These are phyloP conservation scores for Andrena bicolor DNA, from an alignment of 2,888 invertebrate genomes.

Conservation along the genomic window DNA sequence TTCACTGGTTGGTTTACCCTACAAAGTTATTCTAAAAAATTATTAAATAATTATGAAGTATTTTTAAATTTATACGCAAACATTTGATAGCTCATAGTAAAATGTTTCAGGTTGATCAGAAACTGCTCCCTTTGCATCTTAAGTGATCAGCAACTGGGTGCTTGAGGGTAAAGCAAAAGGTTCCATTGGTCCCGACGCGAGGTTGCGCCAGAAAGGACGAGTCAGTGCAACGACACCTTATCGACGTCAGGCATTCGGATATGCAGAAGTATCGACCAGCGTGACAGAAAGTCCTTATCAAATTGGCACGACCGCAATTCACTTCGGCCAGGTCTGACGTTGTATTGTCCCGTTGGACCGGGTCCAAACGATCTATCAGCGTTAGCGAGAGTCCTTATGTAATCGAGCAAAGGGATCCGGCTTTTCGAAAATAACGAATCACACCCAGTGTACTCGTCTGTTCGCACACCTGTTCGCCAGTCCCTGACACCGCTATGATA, in stretches of 20 bases:
- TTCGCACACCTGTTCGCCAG: constrained; percentile 65
- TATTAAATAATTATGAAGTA: no score
- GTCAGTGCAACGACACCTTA: constrained; percentile 26
- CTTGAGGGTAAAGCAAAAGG: neutral
- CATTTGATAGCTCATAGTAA: no score
- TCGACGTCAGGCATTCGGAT: constrained; percentile 5
- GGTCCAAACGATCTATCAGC: constrained; percentile 61
- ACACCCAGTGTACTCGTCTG: neutral
- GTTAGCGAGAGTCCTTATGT: constrained; percentile 56
- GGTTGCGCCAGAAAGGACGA: constrained; percentile 8
- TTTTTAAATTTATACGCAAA: no score
- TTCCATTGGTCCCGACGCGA: no score
- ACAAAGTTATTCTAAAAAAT: no score
- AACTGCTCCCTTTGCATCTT: no score
- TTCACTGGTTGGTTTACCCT: no score
- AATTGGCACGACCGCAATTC: constrained; percentile 63
- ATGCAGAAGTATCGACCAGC: constrained; percentile 41
- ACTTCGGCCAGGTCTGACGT: constrained; percentile 30
- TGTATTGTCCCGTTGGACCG: constrained; percentile 60
- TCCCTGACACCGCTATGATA: neutral
- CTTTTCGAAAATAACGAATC: constrained; percentile 64
- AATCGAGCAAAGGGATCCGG: constrained; percentile 49
- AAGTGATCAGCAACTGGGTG: no score
- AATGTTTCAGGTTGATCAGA: no score
- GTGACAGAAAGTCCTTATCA: constrained; percentile 62